These are phyloP conservation scores for Apteryx mantelli DNA, from an alignment of 2,113 vertebrate genomes.

Conservation along the genomic window DNA sequence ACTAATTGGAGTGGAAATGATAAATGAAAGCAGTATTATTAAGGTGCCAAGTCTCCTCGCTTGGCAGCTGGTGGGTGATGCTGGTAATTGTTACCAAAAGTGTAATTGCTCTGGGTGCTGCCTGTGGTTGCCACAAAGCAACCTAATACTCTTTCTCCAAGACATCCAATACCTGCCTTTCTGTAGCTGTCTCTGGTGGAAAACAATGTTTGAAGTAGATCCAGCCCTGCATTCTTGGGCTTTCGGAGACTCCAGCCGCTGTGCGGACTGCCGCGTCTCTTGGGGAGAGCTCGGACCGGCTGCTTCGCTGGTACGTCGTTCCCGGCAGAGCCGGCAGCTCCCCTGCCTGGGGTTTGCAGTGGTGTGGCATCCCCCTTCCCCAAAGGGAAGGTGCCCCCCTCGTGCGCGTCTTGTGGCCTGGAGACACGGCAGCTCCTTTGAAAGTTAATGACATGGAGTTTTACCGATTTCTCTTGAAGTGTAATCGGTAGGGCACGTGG, in stretches of 20 bases:
- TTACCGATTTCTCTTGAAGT: neutral
- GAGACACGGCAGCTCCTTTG: neutral
- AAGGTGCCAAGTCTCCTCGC: constrained; percentile 62
- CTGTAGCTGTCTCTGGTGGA: neutral
- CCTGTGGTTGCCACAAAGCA: constrained; percentile 35
- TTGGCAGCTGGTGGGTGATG: constrained; percentile 47
- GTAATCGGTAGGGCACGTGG: neutral
- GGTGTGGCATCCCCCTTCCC: neutral
- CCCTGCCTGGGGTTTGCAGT: neutral
- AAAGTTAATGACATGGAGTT: neutral
- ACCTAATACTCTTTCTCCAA: constrained; percentile 14
- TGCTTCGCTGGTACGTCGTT: constrained; percentile 8
- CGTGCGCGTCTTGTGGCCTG: neutral
- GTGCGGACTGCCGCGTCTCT: constrained; percentile 4
- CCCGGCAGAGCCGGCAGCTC: neutral
- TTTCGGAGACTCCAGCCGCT: neutral
- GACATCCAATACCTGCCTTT: constrained; percentile 35
- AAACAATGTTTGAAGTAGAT: neutral
- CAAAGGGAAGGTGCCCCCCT: neutral
- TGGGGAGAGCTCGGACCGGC: neutral
- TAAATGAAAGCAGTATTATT: constrained; percentile 32
- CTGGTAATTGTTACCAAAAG: constrained; percentile 66
- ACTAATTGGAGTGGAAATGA: constrained; percentile 71
- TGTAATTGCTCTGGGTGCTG: constrained; percentile 66
- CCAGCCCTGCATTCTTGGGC: neutral